phyloP scores from a whole-genome alignment of 2,888 invertebrate genomes.

The Pollenia angustigena region DNA sequence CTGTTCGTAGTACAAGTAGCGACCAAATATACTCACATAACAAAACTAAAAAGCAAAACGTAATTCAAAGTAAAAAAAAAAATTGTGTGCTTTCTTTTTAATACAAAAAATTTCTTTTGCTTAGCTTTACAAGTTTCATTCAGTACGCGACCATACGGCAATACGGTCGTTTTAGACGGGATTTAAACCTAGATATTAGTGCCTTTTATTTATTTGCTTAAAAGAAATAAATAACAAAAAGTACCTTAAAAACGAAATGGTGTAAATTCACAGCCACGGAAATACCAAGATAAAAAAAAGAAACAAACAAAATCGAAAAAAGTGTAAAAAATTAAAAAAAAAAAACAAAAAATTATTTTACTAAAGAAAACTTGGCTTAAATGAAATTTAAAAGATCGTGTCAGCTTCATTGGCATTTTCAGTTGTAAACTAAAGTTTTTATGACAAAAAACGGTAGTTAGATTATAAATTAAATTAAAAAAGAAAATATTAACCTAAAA shows the following conservation, averaged over 20 bases:
- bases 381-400: conserved; percentile 42
- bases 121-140: conserved; percentile 80
- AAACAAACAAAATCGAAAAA: conserved; percentile 36
- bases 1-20: conserved; percentile 49
- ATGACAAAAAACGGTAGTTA: conserved; percentile 48
- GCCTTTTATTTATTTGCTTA: conserved; percentile 34
- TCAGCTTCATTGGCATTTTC: neutral
- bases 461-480: conserved; percentile 48
- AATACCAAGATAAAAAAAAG: conserved; percentile 40
- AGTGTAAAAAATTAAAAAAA: conserved; percentile 31
- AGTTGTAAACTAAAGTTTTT: conserved; percentile 14
- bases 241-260: conserved; percentile 43
- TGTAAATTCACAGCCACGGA: conserved; percentile 46
- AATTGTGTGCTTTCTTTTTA: conserved; percentile 80
- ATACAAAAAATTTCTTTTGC: conserved; percentile 81
- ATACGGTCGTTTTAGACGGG: conserved; percentile 78
- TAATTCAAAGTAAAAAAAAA: conserved; percentile 70
- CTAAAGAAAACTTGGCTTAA: conserved; percentile 47
- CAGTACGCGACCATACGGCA: conserved; percentile 80
- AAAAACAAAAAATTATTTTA: neutral
- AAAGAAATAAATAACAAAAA: conserved; percentile 39
- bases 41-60: conserved; percentile 69
- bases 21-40: conserved; percentile 59
- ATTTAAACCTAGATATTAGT: conserved; percentile 47
- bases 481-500: conserved; percentile 30